Conservation (phyloP, 2,113 vertebrate species). For the Oryzias melastigma region DNA sequence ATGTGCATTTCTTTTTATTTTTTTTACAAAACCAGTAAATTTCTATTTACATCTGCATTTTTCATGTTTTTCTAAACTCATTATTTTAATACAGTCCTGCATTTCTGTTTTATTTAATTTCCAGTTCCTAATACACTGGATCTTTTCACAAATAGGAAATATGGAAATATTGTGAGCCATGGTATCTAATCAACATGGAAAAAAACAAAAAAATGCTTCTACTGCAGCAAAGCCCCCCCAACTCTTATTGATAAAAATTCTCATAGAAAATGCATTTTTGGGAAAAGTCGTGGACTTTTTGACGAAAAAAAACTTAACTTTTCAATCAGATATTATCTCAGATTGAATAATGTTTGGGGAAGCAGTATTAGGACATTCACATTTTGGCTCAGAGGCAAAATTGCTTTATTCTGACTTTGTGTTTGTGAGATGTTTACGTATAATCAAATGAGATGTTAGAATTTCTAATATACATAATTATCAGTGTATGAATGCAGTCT, state of each 20-base stretch:
- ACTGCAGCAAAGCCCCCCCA: constrained; percentile 11
- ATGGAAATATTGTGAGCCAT: constrained; percentile 40
- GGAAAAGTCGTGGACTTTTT: constrained; percentile 28
- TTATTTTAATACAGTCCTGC: not conserved
- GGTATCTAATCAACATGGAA: constrained; percentile 50
- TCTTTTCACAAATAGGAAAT: constrained; percentile 42
- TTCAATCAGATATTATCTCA: constrained; percentile 58
- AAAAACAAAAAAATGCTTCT: constrained; percentile 14
- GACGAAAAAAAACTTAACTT: constrained; percentile 45
- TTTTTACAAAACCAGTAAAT: too few relatives aligned
- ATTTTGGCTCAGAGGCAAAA: constrained; percentile 24
- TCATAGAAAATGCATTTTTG: constrained; percentile 43
- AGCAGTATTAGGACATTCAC: constrained; percentile 35
- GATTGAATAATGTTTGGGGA: constrained; percentile 43
- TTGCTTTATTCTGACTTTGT: constrained; percentile 13
- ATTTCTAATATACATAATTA: constrained; percentile 13
- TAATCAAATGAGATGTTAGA: constrained; percentile 15
- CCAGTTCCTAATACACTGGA: constrained; percentile 46
- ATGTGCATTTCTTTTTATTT: too few relatives aligned
- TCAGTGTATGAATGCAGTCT: constrained; percentile 19
- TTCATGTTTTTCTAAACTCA: not conserved
- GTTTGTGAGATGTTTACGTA: constrained; percentile 23
- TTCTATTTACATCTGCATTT: not conserved
- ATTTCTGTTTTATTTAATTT: constrained; percentile 13
- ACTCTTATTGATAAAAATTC: constrained; percentile 36